Evolutionary conservation across 2,113 vertebrate genomes (phyloP), one percentile per base, ranked within the genome.

Genomic region (Myotis lucifugus): DNA sequence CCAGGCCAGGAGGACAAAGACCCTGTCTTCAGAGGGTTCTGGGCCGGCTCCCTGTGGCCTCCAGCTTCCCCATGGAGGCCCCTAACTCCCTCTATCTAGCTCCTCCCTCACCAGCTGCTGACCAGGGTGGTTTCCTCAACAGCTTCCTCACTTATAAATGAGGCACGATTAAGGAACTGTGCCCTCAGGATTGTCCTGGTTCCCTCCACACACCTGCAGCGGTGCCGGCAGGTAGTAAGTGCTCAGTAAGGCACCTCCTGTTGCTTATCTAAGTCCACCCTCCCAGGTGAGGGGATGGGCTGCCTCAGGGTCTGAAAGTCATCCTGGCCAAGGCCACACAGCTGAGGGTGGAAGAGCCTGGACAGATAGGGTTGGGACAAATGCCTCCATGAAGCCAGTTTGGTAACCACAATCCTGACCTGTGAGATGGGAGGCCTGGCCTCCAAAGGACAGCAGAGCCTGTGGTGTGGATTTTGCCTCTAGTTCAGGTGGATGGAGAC

Each of bases 351-450:
- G 17, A 37, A n/a, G 19, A 61, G 17, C 13, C 70, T 69, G 46
- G 29, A 52, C 50, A 48, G 40, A 14, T 6, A 2, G 4, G 6
- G 8, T 69, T 15, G 10, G 8, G 32, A 25, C 32, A 66, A n/a
- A 14, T 0, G 29, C 34, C 27, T 19, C 56, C 52, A 54, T 0
- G 0, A 34, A 21, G 48, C 37, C 0, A 17, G 1, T 18, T 4
- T 2, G 0, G 32, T 18, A 50, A 77, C 13, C 0, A 50, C 4
- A 19, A 40, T 1, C 18, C 84, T 7, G 32, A 7, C 3, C 2
- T n/a, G 52, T 66, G 64, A 73, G 54, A 12, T n/a, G n/a, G n/a
- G n/a, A n/a, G n/a, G n/a, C n/a, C n/a, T n/a, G n/a, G n/a, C n/a
- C n/a, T n/a, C 29, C 5, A 4, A 18, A 56, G 21, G 87, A 12